These are phyloP conservation scores for Chiridota heheva DNA, from an alignment of 35 echinoderm and acorn worm genomes.

Conservation along the genomic window DNA sequence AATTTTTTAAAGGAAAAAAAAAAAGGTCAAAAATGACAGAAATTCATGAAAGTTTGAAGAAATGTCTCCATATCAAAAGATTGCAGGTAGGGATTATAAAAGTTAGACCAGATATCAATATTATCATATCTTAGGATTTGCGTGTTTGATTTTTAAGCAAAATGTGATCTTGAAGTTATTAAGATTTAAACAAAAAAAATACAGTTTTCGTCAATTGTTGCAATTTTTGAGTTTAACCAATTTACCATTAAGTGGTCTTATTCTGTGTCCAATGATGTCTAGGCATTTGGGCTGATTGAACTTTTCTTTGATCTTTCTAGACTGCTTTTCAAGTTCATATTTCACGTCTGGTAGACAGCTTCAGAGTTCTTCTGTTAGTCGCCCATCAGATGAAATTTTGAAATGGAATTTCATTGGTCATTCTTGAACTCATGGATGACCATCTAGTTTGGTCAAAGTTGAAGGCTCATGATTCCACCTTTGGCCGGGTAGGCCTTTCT, in stretches of 20 bases:
- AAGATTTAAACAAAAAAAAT: not conserved
- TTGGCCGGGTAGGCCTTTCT: too few species aligned
- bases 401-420: conserved; percentile 7
- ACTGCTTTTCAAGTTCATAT: not conserved
- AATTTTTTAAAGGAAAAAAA: too few species aligned
- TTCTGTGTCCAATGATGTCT: conserved; percentile 46
- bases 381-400: not conserved
- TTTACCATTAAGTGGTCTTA: not conserved
- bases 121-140: too few species aligned
- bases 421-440: not conserved
- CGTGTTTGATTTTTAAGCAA: too few species aligned
- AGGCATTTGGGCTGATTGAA: conserved; percentile 63
- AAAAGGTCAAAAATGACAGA: too few species aligned
- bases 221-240: not conserved
- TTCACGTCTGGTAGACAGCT: not conserved
- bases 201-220: not conserved
- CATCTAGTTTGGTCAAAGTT: not conserved
- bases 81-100: too few species aligned
- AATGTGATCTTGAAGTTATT: too few species aligned
- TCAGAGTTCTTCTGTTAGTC: not conserved
- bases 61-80: too few species aligned
- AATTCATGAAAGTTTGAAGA: too few species aligned
- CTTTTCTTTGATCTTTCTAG: not conserved
- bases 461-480: not conserved
- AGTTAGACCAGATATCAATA: too few species aligned